Evolutionary conservation across 2,888 invertebrate species (phyloP).

Genomic region (Acanthosepion pharaonis): DNA sequence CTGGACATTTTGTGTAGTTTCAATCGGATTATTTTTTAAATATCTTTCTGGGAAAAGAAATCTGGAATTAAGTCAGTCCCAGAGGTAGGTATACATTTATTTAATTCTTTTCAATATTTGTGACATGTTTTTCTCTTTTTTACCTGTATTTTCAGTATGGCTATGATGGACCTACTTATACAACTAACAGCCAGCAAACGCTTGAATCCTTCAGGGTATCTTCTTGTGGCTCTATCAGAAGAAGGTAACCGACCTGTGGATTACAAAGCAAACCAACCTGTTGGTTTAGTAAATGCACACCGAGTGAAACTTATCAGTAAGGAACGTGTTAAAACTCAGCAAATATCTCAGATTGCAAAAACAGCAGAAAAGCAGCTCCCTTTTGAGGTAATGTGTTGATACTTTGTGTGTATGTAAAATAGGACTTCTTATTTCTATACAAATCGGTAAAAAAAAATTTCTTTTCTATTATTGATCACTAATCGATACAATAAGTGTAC

Average conservation of each 20-base stretch:
- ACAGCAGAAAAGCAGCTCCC: background rate
- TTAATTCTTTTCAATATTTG: background rate
- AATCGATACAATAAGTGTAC: background rate
- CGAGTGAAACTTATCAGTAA: constrained; percentile 13
- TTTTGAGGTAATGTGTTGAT: constrained; percentile 25
- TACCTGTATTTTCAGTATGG: constrained; percentile 78
- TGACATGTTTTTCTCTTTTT: background rate
- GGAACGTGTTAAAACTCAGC: background rate
- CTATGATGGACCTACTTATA: constrained; percentile 86
- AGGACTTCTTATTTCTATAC: background rate
- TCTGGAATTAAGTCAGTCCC: background rate
- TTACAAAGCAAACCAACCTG: constrained; percentile 84
- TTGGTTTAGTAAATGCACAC: constrained; percentile 77
- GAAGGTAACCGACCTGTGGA: constrained; percentile 77
- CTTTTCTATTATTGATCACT: background rate
- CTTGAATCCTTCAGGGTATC: constrained; percentile 81
- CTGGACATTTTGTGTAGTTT: background rate
- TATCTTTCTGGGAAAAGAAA: background rate
- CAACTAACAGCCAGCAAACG: constrained; percentile 82
- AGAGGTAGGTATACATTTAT: background rate
- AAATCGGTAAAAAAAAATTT: background rate
- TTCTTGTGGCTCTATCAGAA: constrained; percentile 80
- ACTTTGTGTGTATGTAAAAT: background rate
- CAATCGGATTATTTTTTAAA: background rate
- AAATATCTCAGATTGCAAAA: background rate